Evolutionary conservation across 2,888 invertebrate species (phyloP), one percentile per base, ranked within the genome.

Genomic region (Colletes collaris): DNA sequence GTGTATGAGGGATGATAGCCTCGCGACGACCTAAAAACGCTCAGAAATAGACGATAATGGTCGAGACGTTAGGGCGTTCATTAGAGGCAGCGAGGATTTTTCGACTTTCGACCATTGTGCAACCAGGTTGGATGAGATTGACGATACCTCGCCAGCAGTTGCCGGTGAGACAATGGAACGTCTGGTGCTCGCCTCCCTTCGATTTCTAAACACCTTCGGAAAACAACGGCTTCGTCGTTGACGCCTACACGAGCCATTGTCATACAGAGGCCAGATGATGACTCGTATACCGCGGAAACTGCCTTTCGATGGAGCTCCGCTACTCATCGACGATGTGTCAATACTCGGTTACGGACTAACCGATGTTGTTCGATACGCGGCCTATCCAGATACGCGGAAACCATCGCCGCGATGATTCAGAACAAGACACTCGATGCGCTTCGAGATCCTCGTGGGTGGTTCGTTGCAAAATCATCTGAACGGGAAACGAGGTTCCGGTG

Each of bases 121-220:
- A 86, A 86, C 75, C 76, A 79, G 68, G 77, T 82, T 65, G 77
- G 67, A 68, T 72, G 74, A 69, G 76, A 76, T 83, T 72, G 86
- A 76, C 85, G 86, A 74, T 84, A 80, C 79, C 77, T 85, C 85
- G 85, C 86, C 86, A 86, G 74, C 70, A 71, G 80, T 72, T 75
- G 72, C 65, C 75, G 11, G 46, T 67, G 76, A 86, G 77, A 86
- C 86, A 86, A 86, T 86, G 62, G 82, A 68, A 60, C 86, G 79
- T 86, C 84, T 78, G 76, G 62, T 78, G 67, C 74, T 84, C 81
- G 78, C 76, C 78, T 79, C 81, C 73, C 83, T 86, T 87, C 77
- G 81, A 86, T 86, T 86, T 86, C 86, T 87, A 86, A 86, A 86
- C 84, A 83, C 83, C 83, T 81, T 53, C 74, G 76, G 79, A 71